Evolutionary conservation across 2,113 vertebrate genomes (phyloP).

Genomic region (Apodemus sylvaticus): DNA sequence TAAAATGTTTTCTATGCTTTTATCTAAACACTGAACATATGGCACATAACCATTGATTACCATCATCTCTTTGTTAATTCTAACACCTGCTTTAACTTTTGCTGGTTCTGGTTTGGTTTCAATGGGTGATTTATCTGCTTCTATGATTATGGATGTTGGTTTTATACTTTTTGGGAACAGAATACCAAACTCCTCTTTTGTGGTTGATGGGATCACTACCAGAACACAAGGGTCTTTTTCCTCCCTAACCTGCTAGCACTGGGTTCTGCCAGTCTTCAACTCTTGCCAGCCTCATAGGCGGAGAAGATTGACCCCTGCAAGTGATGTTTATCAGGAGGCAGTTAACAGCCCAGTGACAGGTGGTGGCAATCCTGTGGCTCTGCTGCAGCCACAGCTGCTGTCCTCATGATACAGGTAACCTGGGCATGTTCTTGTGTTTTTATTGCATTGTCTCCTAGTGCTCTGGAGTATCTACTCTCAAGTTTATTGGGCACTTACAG

Average conservation of each 20-base stretch:
- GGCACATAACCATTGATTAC: not conserved
- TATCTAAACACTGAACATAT: slow-evolving; percentile 24
- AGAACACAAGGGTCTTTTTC: not conserved
- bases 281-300: not conserved
- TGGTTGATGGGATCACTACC: not conserved
- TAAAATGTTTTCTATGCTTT: not conserved
- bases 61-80: not conserved
- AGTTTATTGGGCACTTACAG: not conserved
- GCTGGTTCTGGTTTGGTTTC: not conserved
- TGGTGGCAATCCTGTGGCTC: not conserved
- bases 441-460: not conserved
- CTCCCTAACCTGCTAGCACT: not conserved
- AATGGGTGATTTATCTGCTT: slow-evolving; percentile 10
- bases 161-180: not conserved
- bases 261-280: not conserved
- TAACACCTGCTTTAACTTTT: slow-evolving; percentile 21
- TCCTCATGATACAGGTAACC: not conserved
- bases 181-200: not conserved
- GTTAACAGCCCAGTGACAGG: not conserved
- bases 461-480: not conserved
- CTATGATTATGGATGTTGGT: not conserved
- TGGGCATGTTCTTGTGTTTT: not conserved
- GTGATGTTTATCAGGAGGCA: not conserved
- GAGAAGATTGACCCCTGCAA: not conserved
- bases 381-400: not conserved